Base-by-base conservation (phyloP, 1,140 invertebrate species). In the Bombus impatiens region DNA sequence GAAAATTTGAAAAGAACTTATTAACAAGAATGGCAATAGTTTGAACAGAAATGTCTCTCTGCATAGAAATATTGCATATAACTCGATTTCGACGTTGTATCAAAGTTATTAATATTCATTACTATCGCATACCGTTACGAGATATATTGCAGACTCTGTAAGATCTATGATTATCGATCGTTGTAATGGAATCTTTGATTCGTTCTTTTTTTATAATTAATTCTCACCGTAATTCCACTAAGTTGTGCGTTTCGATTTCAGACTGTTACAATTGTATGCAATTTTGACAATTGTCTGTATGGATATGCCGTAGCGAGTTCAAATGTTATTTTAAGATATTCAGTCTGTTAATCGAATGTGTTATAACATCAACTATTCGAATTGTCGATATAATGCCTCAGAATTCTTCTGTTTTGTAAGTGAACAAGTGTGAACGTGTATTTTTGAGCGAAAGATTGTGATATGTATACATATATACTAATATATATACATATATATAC, bases 391-490 rank as follows among this genome's bases (percentile, higher is more conserved):
- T 25, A 78, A 88, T 67, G 79, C 57, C 57, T 79, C 47, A 35
- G 88, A 76, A 82, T 68, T 53, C 25, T 59, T 68, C 59, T 57
- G 37, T 77, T 40, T 74, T 62, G 57, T 35, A 67, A 18, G 53
- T 10, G 74, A 22, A 78, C 68, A n/a, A 28, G 57, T 82, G n/a
- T 70, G 85, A 77, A 28, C 65, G 44, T 72, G 65, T 42, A 70
- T 40, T 65, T 84, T 86, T 68, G 84, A 86, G 78, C 42, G 84
- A 78, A 85, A 84, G 84, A 86, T 90, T 90, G 86, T 90, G 88
- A 91, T 87, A 90, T 76, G 70, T 84, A 84, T 40, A 40, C 47
- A 76, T 47, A 70, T 86, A 70, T 85, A 53, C 80, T 79, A 42
- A 67, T 53, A 70, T 89, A 88, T 85, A 88, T n/a, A 86, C 90